Base-by-base conservation (phyloP, 2,113 vertebrate genomes). In the Odocoileus hemionus region DNA sequence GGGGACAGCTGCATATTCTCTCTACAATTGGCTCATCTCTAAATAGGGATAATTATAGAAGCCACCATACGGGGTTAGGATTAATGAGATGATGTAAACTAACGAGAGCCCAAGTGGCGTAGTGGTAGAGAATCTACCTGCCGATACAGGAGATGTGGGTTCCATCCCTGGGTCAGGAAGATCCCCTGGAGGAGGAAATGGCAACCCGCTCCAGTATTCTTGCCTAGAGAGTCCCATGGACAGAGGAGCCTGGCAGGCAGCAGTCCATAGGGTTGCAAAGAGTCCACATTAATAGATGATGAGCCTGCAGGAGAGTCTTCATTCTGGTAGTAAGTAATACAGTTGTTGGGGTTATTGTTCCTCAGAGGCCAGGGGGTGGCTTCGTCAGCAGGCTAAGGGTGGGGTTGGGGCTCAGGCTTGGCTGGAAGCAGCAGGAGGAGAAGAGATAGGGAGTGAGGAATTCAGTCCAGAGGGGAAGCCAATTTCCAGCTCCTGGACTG, bases 81-180 rank as follows among this genome's bases (percentile, higher is more conserved):
- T 23, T n/a, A n/a, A 78, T 10, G 58, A 82, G 82, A 39, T 16
- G 11, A 14, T 25, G 67, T 12, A 21, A 10, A 23, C 19, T 23
- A 39, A 23, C 0, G 5, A 12, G 67, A 39, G 21, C 19, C n/a
- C 67, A 70, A 36, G n/a, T 12, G 19, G 67, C 0, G 0, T 19
- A 39, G n/a, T 39, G 67, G n/a, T 70, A 12, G 39, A 70, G 67
- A 70, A 23, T 70, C 67, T 39, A 70, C 19, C 67, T 12, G 67
- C 67, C 19, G 12, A 36, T 23, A 2, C n/a, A 70, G 67, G 67
- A 70, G 19, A 39, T 70, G 67, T 70, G n/a, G 67, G n/a, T 39
- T 70, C 10, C 0, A 11, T 70, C 19, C n/a, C 67, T 70, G n/a
- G 67, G 67, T 70, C n/a, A 39, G 67, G 10, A 70, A 39, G 67